Evolutionary conservation across 2,888 invertebrate species (phyloP), one percentile per base, ranked within the genome.

Genomic region (Myopa tessellatipennis): DNA sequence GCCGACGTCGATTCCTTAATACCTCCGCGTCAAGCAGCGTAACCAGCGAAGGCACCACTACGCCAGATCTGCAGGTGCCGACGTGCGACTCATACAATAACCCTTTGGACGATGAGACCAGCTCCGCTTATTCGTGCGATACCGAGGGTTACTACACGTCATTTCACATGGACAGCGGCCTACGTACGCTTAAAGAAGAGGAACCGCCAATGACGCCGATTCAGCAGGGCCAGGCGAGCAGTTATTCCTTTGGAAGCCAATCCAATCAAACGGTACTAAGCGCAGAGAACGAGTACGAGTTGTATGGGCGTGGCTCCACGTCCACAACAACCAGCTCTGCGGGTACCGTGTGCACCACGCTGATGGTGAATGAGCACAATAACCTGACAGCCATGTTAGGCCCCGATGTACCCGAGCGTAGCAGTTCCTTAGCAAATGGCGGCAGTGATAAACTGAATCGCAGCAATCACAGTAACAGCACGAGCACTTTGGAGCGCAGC

Each of bases 121-220:
- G 95, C 83, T 97, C 97, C 0, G 95, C 96, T 78, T 98, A 97
- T 88, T 98, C 98, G 3, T 96, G 98, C 86, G 98, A 98, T 87
- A 97, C 97, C 1, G 98, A 98, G 90, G 98, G 98, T 8, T 98
- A 98, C 89, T 98, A 97, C 88, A 98, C 98, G 0, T 98, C 98
- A 34, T 98, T 98, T 91, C 98, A 98, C 89, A 94, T 96, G 92
- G 98, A 98, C 89, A 97, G 97, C 77, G 98, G 98, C 0, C 89
- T 98, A 80, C 95, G 95, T 86, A 95, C 96, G 0, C 90, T 96
- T 16, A 94, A 95, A 85, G 96, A 96, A 89, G 94, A 94, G 83
- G 91, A 93, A 80, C 79, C 81, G 16, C 84, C 84, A 0, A 92
- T 93, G 80, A 94, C 93, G 38, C 94, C 95, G 1, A 87, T 95